A percentile compares a stretch with the other conserved stretches of the same genome.
Evolutionary conservation across 2,797 vertebrate genomes (phyloP).

Genomic region (Onychomys torridus): DNA sequence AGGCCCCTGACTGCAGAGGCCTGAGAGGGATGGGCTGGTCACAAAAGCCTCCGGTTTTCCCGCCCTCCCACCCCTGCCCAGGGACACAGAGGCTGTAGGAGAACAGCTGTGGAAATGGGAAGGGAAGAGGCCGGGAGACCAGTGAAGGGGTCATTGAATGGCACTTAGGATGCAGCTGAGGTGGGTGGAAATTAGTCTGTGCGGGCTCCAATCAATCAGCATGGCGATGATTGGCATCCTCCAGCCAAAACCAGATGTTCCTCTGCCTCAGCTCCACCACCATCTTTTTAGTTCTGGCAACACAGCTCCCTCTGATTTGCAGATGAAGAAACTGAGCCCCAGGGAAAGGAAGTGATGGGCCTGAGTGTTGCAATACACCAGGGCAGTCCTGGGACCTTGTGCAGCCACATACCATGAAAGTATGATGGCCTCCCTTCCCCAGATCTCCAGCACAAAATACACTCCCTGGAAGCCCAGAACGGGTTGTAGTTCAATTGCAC

Average conservation of each 20-base stretch:
- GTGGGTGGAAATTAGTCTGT: constrained; percentile 26
- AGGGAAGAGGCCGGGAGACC: neutral
- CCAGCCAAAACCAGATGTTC: neutral
- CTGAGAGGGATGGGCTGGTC: neutral
- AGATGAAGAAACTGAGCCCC: constrained; percentile 38
- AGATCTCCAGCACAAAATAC: neutral
- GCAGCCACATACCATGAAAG: neutral
- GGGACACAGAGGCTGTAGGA: neutral
- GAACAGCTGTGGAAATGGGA: neutral
- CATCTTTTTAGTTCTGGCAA: neutral
- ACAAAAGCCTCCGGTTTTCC: neutral
- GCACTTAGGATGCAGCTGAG: constrained; percentile 27
- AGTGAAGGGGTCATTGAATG: neutral
- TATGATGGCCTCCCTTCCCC: too few relatives aligned
- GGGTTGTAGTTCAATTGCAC: neutral
- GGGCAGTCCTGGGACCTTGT: neutral
- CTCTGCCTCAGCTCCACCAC: neutral
- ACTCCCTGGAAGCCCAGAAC: neutral
- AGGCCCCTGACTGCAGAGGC: neutral
- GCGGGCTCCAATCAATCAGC: neutral
- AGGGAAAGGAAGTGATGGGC: neutral
- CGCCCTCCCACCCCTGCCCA: too few relatives aligned
- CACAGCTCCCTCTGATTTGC: neutral
- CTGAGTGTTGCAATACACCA: neutral
- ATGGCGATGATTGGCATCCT: neutral